phyloP scores from a whole-genome alignment of 2,797 vertebrate species.

The Eospalax fontanierii region DNA sequence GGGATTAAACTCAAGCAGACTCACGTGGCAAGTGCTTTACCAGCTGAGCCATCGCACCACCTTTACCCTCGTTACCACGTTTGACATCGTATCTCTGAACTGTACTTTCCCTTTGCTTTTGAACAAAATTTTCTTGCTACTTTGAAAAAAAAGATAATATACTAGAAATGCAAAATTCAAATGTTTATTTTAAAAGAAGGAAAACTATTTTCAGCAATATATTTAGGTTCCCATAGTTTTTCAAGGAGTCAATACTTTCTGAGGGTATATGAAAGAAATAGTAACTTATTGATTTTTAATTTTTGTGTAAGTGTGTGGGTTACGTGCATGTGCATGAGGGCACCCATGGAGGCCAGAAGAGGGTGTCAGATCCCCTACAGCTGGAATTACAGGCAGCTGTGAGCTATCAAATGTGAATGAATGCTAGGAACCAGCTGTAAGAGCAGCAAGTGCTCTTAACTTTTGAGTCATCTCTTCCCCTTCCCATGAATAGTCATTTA shows the following conservation, averaged over 20 bases:
- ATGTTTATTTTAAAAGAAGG: conserved; percentile 21
- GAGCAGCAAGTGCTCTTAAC: neutral
- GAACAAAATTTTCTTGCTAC: neutral
- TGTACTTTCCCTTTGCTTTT: neutral
- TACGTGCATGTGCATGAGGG: neutral
- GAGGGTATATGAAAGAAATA: conserved; percentile 33
- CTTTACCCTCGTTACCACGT: neutral
- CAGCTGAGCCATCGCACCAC: neutral
- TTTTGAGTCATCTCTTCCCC: neutral
- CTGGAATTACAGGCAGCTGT: neutral
- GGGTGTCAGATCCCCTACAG: neutral
- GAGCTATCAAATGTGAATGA: neutral
- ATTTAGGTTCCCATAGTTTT: conserved; percentile 52
- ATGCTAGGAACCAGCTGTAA: neutral
- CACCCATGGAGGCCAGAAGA: neutral
- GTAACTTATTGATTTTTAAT: too few species aligned
- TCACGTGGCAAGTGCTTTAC: neutral
- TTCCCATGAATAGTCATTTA: neutral
- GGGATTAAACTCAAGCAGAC: neutral
- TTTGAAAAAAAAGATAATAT: neutral
- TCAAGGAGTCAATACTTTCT: conserved; percentile 53
- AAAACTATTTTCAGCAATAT: conserved; percentile 56
- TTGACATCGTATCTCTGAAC: neutral
- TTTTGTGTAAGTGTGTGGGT: neutral
- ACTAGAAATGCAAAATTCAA: conserved; percentile 62